Evolutionary conservation across 2,797 vertebrate genomes (phyloP).

Genomic region (Macroramphosus scolopax): DNA sequence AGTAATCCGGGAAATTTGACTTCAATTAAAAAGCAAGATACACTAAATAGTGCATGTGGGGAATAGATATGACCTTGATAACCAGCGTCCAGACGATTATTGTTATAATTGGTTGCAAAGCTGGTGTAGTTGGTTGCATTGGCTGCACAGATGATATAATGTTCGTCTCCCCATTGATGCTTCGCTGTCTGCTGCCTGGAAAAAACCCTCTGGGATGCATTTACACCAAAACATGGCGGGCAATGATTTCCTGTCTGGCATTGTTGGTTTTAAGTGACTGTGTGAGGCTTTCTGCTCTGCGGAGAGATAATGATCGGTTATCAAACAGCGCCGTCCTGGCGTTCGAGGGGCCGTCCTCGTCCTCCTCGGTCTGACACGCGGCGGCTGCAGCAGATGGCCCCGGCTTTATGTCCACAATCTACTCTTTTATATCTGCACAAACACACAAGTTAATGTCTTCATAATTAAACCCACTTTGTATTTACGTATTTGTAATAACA

Average conservation of each 20-base stretch:
- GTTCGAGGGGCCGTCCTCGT: too few species aligned
- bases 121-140: too few species aligned
- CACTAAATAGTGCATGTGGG: too few species aligned
- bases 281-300: slow-evolving; percentile 26
- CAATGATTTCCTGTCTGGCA: slow-evolving; percentile 25
- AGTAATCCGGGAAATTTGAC: too few species aligned
- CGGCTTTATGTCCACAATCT: slow-evolving; percentile 3
- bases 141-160: too few species aligned
- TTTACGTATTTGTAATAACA: slow-evolving; percentile 2
- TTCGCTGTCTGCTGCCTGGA: too few species aligned
- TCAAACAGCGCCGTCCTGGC: too few species aligned
- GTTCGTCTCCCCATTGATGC: too few species aligned
- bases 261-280: slow-evolving; percentile 36
- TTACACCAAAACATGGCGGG: slow-evolving; percentile 27
- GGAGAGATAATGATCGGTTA: slow-evolving; percentile 51
- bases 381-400: slow-evolving; percentile 1
- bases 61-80: too few species aligned
- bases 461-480: slow-evolving; percentile 10
- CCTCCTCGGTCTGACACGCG: background rate
- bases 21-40: too few species aligned
- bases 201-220: slow-evolving; percentile 16
- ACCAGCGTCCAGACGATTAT: too few species aligned
- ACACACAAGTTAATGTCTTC: background rate
- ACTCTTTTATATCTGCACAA: background rate
- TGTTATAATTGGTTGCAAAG: too few species aligned